Percentiles rank a stretch among this genome's conserved stretches.
Conservation (phyloP, 2,888 invertebrate species). For the Dorcus hopei region DNA sequence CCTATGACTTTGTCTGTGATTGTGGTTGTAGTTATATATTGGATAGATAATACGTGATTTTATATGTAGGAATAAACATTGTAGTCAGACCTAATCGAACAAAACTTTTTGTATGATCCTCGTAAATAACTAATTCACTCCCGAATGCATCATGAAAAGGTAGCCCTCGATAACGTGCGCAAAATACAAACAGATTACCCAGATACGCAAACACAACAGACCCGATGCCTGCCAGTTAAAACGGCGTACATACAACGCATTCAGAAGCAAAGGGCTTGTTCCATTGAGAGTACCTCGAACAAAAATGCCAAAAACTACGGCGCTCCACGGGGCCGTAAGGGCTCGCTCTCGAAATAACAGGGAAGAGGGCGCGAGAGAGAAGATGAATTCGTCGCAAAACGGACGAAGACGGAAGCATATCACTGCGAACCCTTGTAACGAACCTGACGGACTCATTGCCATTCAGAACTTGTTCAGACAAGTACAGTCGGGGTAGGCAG, state of each 20-base stretch:
- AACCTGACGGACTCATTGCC: slow-evolving; percentile 4
- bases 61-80: too few species aligned
- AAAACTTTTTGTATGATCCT: too few species aligned
- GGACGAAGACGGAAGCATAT: neutral
- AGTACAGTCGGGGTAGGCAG: slow-evolving; percentile 1
- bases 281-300: neutral
- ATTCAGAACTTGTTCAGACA: slow-evolving; percentile 9
- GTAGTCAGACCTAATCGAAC: too few species aligned
- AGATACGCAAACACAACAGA: too few species aligned
- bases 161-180: too few species aligned
- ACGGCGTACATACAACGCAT: neutral
- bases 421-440: slow-evolving; percentile 2
- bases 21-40: too few species aligned
- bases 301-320: slow-evolving; percentile 1
- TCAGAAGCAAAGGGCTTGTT: neutral
- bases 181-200: too few species aligned
- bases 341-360: neutral
- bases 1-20: too few species aligned
- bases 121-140: too few species aligned
- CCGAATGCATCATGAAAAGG: too few species aligned
- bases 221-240: neutral
- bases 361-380: neutral
- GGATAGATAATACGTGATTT: too few species aligned
- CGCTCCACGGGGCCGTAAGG: neutral
- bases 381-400: neutral